Evolutionary conservation across 2,797 vertebrate genomes (phyloP).

Genomic region (Platyrinchus mystaceus): DNA sequence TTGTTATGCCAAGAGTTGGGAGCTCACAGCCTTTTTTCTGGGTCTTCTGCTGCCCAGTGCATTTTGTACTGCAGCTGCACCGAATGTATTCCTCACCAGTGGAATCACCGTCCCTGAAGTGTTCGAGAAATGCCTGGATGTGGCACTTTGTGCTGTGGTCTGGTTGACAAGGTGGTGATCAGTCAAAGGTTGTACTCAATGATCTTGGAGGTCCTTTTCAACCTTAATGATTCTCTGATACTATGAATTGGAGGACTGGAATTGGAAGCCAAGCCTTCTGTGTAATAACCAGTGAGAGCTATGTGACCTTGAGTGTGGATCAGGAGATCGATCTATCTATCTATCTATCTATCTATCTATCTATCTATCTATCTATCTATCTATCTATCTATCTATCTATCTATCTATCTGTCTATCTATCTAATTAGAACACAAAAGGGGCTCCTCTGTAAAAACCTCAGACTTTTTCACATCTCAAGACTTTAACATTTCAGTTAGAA

Average conservation of each 20-base stretch:
- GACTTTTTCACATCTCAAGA: background rate
- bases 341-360: too few species aligned
- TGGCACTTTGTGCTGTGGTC: background rate
- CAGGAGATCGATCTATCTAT: background rate
- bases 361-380: background rate
- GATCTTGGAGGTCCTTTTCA: background rate
- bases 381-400: background rate
- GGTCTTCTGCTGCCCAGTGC: background rate
- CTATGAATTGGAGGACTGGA: background rate
- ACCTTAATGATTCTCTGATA: background rate
- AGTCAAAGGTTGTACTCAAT: background rate
- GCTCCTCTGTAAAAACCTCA: background rate
- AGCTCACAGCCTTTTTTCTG: background rate
- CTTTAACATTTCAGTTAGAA: background rate
- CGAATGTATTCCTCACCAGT: background rate
- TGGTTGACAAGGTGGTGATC: background rate
- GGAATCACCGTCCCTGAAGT: background rate
- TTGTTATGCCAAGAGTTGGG: background rate
- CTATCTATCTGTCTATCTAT: background rate
- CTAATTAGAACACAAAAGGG: background rate
- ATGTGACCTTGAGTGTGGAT: background rate
- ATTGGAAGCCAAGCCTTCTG: background rate
- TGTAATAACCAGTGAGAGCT: background rate
- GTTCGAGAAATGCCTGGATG: background rate
- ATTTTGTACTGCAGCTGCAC: background rate